Evolutionary conservation across 2,888 invertebrate genomes (phyloP), one percentile per base, ranked within the genome.

Genomic region (Nesidiocoris tenuis): DNA sequence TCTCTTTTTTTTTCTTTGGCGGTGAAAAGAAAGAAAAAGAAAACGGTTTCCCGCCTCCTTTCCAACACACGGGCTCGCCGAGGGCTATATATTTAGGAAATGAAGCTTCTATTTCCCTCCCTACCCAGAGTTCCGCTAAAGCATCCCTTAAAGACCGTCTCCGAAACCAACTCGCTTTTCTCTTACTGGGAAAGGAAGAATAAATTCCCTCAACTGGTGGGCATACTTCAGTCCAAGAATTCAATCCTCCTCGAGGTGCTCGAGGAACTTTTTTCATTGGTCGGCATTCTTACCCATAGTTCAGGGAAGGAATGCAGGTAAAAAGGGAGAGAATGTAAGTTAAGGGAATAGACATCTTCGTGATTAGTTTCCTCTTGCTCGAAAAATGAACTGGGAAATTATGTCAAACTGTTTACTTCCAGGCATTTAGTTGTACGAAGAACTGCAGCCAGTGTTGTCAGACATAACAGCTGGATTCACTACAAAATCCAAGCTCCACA

Each of bases 51-150:
- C 24, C 39, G 5, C 5, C 67, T 70, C 59, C 22, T 70, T 70
- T 59, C 70, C 19, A 17, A 18, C 39, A 39, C 57, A 39, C 25
- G 39, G 39, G 22, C 61, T 18, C n/a, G 25, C 70, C 61, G 63
- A 54, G 72, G 72, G 72, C 72, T 72, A 72, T 72, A 72, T 72
- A 72, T 72, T 72, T 72, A 72, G 72, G 72, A 72, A 72, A 72
- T 72, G 72, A 72, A 72, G 61, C 72, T 61, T 21, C n/a, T 59
- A n/a, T 18, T 24, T 63, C 39, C 56, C 39, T 63, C 72, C 54
- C 21, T 54, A 59, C 61, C 67, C 1, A 3, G 55, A 21, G 22
- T 55, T 18, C 17, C 59, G 18, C n/a, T n/a, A 59, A 59, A 59
- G 17, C 59, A 63, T 16, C n/a, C 25, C 65, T 56, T 64, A 39